These are phyloP conservation scores for Galerucella nymphaeae DNA, from an alignment of 2,888 invertebrate species.

Conservation along the genomic window DNA sequence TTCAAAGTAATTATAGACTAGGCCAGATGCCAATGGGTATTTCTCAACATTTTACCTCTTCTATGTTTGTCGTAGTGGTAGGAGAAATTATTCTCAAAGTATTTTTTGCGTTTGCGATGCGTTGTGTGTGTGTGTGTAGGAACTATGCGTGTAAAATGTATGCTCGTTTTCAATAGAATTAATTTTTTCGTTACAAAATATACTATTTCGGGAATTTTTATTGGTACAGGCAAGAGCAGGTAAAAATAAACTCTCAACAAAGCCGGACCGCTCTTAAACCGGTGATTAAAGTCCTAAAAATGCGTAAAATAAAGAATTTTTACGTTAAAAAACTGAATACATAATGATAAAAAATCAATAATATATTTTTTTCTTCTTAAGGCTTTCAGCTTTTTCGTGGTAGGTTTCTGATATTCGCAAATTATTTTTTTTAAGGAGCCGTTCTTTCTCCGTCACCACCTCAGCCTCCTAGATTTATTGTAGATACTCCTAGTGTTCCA, in stretches of 20 bases:
- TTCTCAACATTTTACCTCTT: constrained; percentile 37
- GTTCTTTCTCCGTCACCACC: no score
- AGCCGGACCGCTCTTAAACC: no score
- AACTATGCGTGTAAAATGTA: constrained; percentile 8
- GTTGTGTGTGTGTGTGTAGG: constrained; percentile 7
- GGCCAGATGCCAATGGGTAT: constrained; percentile 37
- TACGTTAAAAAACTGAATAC: no score
- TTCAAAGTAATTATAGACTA: constrained; percentile 40
- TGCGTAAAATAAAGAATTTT: no score
- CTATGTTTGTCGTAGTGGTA: constrained; percentile 4
- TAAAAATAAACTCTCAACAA: not conserved
- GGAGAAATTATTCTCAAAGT: constrained; percentile 1
- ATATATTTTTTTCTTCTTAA: no score
- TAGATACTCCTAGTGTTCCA: no score
- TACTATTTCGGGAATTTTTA: not conserved
- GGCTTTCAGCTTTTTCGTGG: no score
- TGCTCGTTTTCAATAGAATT: not conserved
- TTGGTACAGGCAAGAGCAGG: not conserved
- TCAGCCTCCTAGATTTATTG: no score
- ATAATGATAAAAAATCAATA: no score
- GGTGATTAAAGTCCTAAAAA: no score
- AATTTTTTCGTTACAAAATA: not conserved
- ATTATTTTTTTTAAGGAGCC: no score
- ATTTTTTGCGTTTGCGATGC: constrained; percentile 1
- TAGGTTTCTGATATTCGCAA: no score